A percentile compares a stretch with the other conserved stretches of the same genome.
Evolutionary conservation across 2,113 vertebrate genomes (phyloP).

Genomic region (Piaya cayana): DNA sequence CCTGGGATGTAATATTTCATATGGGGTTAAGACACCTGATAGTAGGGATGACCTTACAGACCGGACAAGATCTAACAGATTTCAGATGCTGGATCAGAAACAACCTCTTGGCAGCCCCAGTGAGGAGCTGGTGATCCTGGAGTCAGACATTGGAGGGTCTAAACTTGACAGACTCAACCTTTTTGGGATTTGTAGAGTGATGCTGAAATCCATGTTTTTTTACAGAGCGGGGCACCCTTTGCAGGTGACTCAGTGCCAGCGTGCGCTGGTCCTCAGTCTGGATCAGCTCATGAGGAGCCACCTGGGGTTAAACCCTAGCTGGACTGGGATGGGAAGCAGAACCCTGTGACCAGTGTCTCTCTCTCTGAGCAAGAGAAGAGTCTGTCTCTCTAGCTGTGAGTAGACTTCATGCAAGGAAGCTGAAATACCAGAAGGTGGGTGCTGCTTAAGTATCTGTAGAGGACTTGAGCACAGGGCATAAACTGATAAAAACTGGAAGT

Average conservation of each 20-base stretch:
- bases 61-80: not conserved
- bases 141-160: not conserved
- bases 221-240: not conserved
- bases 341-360: not conserved
- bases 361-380: not conserved
- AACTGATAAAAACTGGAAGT: not conserved
- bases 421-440: not conserved
- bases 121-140: not conserved
- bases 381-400: not conserved
- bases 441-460: not conserved
- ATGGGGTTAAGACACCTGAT: not conserved
- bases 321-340: not conserved
- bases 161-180: fast-evolving
- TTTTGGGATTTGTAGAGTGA: not conserved
- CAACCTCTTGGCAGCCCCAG: fast-evolving
- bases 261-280: not conserved
- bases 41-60: not conserved
- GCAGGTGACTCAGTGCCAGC: not conserved
- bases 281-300: not conserved
- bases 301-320: not conserved
- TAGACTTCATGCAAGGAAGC: not conserved
- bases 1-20: not conserved
- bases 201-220: not conserved
- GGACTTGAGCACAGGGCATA: not conserved
- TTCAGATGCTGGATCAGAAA: not conserved